Base-by-base conservation (phyloP, 2,888 invertebrate genomes). In the Anarsia innoxiella region DNA sequence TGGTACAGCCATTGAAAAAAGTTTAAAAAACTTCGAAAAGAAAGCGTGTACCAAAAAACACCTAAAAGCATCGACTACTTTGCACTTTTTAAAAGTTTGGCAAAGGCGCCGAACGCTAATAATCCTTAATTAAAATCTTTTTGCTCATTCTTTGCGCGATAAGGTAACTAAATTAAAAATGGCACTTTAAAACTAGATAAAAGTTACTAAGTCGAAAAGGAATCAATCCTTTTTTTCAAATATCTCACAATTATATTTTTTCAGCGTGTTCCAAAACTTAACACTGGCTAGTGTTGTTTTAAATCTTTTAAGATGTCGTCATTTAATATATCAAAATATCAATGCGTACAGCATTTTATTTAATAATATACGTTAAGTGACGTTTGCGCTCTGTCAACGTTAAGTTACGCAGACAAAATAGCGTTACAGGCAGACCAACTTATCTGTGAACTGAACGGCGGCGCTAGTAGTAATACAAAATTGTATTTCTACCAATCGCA, bases 141-240 rank as follows among this genome's bases (percentile, higher is more conserved):
- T 25, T n/a, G 5, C 5, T 25, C 25, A 25, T 16, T 23, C 31
- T 26, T 10, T 31, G 31, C 12, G 11, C 15, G 8, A 31, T 36
- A 39, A 28, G 44, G 48, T 42, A 42, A 39, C 42, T 38, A 46
- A 43, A 33, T 33, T 34, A 43, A 41, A 37, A 34, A 51, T 51
- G 51, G 51, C 51, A 51, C 51, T 37, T 39, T 39, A 42, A 23
- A 42, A 50, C 46, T 48, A 48, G 33, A 41, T 36, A 33, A 36
- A 36, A 34, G 30, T 28, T 19, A 13, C 23, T 30, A 12, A 33
- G 11, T 19, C 16, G 10, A 28, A 31, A 26, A 19, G 19, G 14
- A 2, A 14, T 9, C n/a, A 25, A 25, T 19, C 19, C 19, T 8
- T 19, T n/a, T n/a, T n/a, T n/a, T n/a, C n/a, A n/a, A n/a, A n/a